Evolutionary conservation across 1,140 invertebrate genomes (phyloP), one percentile per base, ranked within the genome.

Genomic region (Charaxes varanes): DNA sequence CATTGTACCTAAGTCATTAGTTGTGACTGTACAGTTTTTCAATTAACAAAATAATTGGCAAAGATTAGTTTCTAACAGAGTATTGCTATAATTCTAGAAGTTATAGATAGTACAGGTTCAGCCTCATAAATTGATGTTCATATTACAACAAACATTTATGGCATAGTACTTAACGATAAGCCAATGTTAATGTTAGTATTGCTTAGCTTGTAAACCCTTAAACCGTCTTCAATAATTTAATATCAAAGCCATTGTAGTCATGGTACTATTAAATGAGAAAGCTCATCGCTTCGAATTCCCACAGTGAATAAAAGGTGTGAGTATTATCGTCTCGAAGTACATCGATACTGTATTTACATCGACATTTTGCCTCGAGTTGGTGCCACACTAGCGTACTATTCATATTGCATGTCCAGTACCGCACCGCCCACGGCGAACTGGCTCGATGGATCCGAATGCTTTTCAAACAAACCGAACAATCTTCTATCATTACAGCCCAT

Each of bases 391-490:
- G 47, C 41, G 40, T 62, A 80, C 64, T 67, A 69, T 74, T 73
- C 70, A 77, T 80, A 77, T 76, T 69, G 67, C 59, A 62, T 76
- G 69, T 70, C 76, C 71, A 68, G 64, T 56, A 64, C 55, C 56
- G 56, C 66, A 65, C 71, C 76, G 72, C 76, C 76, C 70, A 80
- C 71, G 67, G 71, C 69, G 69, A 58, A 50, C 48, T 53, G 40
- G 31, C 59, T 56, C 65, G 53, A 71, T 61, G 62, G 53, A 64
- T 57, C 53, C 64, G 56, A 64, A 60, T 55, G 46, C 42, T 52
- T 50, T 24, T 26, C 41, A 33, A 17, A 22, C 36, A 31, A 50
- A 51, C 26, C 18, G 31, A 56, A 55, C 43, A 52, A 49, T 24
- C 36, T 36, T 22, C 10, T 31, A 40, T 33, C 23, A 33, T 3